Conservation (phyloP, 1,140 invertebrate species). For the Tribolium castaneum region DNA sequence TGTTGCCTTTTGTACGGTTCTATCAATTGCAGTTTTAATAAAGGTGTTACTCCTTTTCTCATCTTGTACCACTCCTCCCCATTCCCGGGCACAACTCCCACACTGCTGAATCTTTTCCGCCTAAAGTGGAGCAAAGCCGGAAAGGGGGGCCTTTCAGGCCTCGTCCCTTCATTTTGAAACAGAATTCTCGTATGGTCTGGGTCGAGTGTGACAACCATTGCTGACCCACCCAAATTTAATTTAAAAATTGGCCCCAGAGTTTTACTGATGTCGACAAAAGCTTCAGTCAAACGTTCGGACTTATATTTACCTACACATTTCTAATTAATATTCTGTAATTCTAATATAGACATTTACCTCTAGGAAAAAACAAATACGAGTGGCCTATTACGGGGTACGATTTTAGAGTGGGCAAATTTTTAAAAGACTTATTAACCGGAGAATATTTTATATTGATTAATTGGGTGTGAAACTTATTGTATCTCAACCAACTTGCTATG, state of each 20-base stretch:
- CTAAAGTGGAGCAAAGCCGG: constrained; percentile 60
- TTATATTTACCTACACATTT: constrained; percentile 58
- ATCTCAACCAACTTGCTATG: background rate
- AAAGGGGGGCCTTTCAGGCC: constrained; percentile 60
- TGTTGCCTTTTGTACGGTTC: constrained; percentile 55
- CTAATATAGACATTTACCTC: constrained; percentile 53
- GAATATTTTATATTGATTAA: background rate
- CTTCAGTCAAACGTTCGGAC: constrained; percentile 61
- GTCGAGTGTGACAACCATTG: constrained; percentile 60
- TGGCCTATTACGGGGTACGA: constrained; percentile 60
- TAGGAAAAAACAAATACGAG: constrained; percentile 61
- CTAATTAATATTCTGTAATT: constrained; percentile 8
- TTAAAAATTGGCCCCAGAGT: constrained; percentile 61
- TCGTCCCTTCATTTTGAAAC: constrained; percentile 60
- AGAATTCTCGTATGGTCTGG: constrained; percentile 60
- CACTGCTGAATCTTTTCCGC: constrained; percentile 57
- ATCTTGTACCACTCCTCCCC: constrained; percentile 63
- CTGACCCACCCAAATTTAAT: constrained; percentile 57
- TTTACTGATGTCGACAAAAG: constrained; percentile 58
- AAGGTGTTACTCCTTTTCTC: constrained; percentile 56
- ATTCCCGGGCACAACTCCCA: constrained; percentile 63
- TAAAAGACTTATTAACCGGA: constrained; percentile 53
- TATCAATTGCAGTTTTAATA: constrained; percentile 57
- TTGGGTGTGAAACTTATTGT: background rate
- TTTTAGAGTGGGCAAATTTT: constrained; percentile 57